phyloP scores from a whole-genome alignment of 2,797 vertebrate genomes.

The Acropternis orthonyx region DNA sequence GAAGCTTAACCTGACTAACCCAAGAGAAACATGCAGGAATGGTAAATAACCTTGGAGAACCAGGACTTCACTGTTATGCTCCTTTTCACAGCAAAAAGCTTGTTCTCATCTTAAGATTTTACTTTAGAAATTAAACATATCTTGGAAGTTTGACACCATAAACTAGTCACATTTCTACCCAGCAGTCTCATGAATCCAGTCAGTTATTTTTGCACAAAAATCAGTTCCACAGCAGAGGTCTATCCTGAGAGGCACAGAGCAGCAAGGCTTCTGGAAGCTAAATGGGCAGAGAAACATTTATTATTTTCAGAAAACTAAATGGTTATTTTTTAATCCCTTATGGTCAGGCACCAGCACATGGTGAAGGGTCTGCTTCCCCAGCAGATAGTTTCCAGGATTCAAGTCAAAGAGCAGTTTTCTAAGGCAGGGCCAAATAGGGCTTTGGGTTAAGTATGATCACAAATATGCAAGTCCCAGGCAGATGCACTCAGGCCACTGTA shows the following conservation, averaged over 20 bases:
- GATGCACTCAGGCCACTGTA: not conserved
- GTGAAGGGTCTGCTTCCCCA: not conserved
- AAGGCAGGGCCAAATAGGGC: fast-evolving
- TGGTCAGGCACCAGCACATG: not conserved
- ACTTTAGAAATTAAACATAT: not conserved
- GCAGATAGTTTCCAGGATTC: not conserved
- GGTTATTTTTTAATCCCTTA: not conserved
- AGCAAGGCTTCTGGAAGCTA: not conserved
- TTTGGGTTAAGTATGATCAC: fast-evolving
- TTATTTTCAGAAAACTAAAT: not conserved
- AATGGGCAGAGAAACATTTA: not conserved
- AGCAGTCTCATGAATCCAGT: not conserved
- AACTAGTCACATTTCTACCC: not conserved
- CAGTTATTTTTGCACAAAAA: not conserved
- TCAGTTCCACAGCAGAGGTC: not conserved
- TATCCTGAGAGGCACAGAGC: not conserved
- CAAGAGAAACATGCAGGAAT: fast-evolving
- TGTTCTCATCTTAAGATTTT: not conserved
- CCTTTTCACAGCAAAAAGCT: not conserved
- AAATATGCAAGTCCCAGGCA: not conserved
- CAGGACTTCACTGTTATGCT: not conserved
- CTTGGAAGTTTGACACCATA: not conserved
- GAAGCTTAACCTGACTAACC: not conserved
- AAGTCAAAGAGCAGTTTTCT: not conserved
- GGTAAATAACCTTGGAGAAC: not conserved